phyloP scores from a whole-genome alignment of 2,113 vertebrate species.

The Xenopus tropicalis region DNA sequence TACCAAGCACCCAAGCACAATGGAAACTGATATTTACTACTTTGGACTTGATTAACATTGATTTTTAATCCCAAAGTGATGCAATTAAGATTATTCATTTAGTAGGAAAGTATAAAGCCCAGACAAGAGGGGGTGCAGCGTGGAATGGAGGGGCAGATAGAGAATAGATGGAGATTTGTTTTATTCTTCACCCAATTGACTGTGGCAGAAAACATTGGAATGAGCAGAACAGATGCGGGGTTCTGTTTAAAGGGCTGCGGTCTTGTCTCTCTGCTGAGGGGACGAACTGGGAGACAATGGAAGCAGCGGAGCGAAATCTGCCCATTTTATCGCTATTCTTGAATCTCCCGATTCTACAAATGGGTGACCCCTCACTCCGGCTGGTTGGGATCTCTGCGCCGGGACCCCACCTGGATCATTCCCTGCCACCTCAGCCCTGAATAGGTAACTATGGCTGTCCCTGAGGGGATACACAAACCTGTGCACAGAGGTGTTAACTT shows the following conservation, averaged over 20 bases:
- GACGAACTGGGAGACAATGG: slow-evolving; percentile 75
- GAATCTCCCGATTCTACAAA: neutral
- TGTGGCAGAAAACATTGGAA: slow-evolving; percentile 66
- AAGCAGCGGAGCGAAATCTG: slow-evolving; percentile 71
- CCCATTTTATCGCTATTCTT: slow-evolving; percentile 55
- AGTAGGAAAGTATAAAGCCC: slow-evolving; percentile 73
- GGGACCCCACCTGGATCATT: neutral
- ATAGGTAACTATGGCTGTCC: no score
- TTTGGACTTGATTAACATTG: slow-evolving; percentile 81
- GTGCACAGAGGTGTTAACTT: no score
- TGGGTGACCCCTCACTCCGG: neutral
- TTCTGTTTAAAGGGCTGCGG: slow-evolving; percentile 56
- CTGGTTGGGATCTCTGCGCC: neutral
- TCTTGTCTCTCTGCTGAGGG: slow-evolving; percentile 48
- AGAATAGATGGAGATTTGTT: slow-evolving; percentile 54
- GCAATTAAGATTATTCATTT: slow-evolving; percentile 93
- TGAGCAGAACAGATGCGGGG: slow-evolving; percentile 73
- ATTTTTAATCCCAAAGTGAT: slow-evolving; percentile 87
- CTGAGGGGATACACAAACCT: no score
- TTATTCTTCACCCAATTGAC: slow-evolving; percentile 57
- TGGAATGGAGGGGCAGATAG: slow-evolving; percentile 68
- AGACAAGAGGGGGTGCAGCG: slow-evolving; percentile 58
- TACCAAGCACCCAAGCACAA: slow-evolving; percentile 61
- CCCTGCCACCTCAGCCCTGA: neutral
- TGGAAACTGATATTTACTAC: slow-evolving; percentile 75